Conservation (phyloP, 2,797 vertebrate species). For the Chrosomus eos region DNA sequence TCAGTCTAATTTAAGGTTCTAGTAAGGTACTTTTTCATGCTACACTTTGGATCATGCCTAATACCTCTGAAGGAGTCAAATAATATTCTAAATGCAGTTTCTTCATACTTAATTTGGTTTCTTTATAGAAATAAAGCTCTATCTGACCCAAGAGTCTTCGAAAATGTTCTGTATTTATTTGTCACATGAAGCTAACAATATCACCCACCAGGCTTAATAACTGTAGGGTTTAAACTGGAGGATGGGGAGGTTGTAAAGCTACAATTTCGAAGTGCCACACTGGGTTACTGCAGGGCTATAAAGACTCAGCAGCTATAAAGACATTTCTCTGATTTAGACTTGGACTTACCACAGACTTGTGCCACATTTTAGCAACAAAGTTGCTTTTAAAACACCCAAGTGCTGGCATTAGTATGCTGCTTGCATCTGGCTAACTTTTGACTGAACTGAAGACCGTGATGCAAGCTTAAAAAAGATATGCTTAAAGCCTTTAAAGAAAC, state of each 20-base stretch:
- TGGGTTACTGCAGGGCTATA: slow-evolving; percentile 10
- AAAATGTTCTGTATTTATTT: slow-evolving; percentile 51
- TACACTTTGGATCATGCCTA: not conserved
- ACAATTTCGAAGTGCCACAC: slow-evolving; percentile 19
- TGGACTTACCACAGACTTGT: not conserved
- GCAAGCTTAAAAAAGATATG: slow-evolving; percentile 57
- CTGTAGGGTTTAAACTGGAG: slow-evolving; percentile 9
- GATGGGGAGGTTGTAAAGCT: slow-evolving; percentile 17
- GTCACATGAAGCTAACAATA: slow-evolving; percentile 10
- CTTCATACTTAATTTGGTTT: not conserved
- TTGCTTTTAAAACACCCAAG: slow-evolving; percentile 17
- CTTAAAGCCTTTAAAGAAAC: slow-evolving; percentile 65
- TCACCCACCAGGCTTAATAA: slow-evolving; percentile 10
- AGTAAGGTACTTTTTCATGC: not conserved
- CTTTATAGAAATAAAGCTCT: not conserved
- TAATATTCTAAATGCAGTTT: not conserved
- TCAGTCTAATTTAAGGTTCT: not conserved
- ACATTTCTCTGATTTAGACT: slow-evolving; percentile 1
- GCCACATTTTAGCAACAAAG: slow-evolving; percentile 3
- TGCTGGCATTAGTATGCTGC: slow-evolving; percentile 25
- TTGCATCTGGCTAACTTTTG: slow-evolving; percentile 28
- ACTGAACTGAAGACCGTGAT: slow-evolving; percentile 39
- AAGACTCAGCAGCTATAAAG: not conserved
- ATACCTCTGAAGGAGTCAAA: not conserved
- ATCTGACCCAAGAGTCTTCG: slow-evolving; percentile 22